Percentiles rank a stretch among this genome's conserved stretches.
phyloP scores from a whole-genome alignment of 2,797 vertebrate species.

The Gouania willdenowi region DNA sequence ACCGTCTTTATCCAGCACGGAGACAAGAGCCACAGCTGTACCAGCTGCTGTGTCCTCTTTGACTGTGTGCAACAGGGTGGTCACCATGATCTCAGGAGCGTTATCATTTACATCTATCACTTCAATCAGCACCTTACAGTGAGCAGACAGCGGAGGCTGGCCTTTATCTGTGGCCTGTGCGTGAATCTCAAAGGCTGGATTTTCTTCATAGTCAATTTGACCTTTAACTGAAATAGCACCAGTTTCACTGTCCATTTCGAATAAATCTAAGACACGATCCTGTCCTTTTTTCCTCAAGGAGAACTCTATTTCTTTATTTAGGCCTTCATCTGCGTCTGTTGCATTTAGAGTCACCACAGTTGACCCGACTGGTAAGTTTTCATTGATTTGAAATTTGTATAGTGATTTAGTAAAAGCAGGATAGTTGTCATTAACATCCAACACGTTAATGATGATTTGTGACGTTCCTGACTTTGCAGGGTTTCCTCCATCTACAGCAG shows the following conservation, averaged over 20 bases:
- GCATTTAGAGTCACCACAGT: conserved; percentile 43
- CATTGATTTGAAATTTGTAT: conserved; percentile 40
- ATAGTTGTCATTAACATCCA: conserved; percentile 54
- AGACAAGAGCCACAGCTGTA: conserved; percentile 55
- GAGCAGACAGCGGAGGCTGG: conserved; percentile 34
- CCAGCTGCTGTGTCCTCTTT: conserved; percentile 44
- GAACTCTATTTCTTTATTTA: conserved; percentile 57
- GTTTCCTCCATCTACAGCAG: conserved; percentile 52
- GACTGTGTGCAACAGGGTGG: conserved; percentile 38
- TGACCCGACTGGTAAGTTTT: conserved; percentile 35
- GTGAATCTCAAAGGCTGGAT: conserved; percentile 49
- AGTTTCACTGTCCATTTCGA: conserved; percentile 32
- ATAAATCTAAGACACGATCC: conserved; percentile 32
- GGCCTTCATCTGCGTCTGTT: conserved; percentile 40
- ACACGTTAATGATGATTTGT: conserved; percentile 37
- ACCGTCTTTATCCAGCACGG: conserved; percentile 48
- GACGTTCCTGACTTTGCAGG: conserved; percentile 36
- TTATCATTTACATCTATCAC: conserved; percentile 60
- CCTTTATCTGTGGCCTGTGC: conserved; percentile 50
- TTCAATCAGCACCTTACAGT: conserved; percentile 60
- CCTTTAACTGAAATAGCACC: conserved; percentile 35
- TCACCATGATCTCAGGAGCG: conserved; percentile 54
- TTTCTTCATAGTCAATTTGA: conserved; percentile 62
- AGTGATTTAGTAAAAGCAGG: conserved; percentile 42
- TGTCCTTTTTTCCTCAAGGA: conserved; percentile 45